phyloP scores from a whole-genome alignment of 2,797 vertebrate species.

The Bryconaethiops microstoma region DNA sequence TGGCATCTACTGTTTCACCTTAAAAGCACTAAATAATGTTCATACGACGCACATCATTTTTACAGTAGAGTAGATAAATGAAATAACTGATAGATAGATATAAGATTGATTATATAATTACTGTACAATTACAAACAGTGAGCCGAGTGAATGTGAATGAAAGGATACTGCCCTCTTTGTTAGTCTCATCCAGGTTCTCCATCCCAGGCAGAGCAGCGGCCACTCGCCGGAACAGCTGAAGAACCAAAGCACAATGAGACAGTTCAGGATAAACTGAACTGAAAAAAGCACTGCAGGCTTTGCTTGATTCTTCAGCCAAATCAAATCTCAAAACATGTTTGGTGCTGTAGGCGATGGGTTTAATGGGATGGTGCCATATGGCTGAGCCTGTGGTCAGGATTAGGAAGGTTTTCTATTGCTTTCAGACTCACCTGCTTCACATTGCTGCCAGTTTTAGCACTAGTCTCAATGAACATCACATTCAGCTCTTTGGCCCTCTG shows the following conservation, averaged over 20 bases:
- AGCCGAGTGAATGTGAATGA: slow-evolving; percentile 32
- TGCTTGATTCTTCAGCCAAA: slow-evolving; percentile 16
- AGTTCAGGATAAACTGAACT: not conserved
- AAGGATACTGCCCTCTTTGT: slow-evolving; percentile 98
- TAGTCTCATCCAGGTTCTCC: slow-evolving; percentile 92
- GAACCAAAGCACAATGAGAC: slow-evolving; percentile 10
- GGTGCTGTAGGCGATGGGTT: slow-evolving; percentile 16
- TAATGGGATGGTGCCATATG: slow-evolving; percentile 24
- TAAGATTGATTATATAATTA: too few species aligned
- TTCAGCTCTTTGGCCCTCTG: slow-evolving; percentile 92
- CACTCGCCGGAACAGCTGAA: slow-evolving; percentile 90
- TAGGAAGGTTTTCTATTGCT: not conserved
- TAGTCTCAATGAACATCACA: slow-evolving; percentile 96
- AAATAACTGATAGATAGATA: too few species aligned
- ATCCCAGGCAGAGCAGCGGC: slow-evolving; percentile 92
- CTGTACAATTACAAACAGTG: not conserved
- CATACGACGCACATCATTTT: too few species aligned
- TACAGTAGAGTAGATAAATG: too few species aligned
- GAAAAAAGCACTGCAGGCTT: slow-evolving; percentile 4
- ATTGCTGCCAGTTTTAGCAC: slow-evolving; percentile 92
- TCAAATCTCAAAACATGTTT: slow-evolving; percentile 39
- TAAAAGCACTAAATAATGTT: too few species aligned
- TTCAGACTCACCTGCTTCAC: slow-evolving; percentile 89
- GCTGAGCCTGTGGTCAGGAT: slow-evolving; percentile 9
- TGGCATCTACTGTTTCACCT: too few species aligned